Conservation (phyloP, 2,797 vertebrate species). For the Hydrophis major region DNA sequence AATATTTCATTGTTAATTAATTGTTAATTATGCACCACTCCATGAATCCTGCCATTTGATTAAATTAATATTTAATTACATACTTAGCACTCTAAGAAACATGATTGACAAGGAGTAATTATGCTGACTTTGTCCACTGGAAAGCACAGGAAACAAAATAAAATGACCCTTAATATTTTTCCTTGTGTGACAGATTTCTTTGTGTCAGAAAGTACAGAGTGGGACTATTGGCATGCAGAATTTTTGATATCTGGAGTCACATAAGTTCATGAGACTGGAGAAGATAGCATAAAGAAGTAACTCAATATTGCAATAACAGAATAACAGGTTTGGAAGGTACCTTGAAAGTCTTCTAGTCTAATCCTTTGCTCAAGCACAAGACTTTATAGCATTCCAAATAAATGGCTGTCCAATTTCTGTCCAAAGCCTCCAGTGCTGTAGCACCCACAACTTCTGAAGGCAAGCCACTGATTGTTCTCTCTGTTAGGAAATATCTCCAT, state of each 20-base stretch:
- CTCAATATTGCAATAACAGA: neutral
- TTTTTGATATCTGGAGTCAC: neutral
- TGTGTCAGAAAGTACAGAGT: neutral
- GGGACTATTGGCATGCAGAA: neutral
- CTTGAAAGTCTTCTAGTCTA: neutral
- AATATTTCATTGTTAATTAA: conserved; percentile 54
- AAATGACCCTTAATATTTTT: neutral
- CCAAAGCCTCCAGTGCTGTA: neutral
- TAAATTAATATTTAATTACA: conserved; percentile 62
- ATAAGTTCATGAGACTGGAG: neutral
- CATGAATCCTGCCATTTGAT: conserved; percentile 47
- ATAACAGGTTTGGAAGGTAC: neutral
- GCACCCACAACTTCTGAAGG: neutral
- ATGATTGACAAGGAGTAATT: conserved; percentile 48
- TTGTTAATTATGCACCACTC: conserved; percentile 55
- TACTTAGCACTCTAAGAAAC: conserved; percentile 49
- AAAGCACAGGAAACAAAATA: conserved; percentile 26
- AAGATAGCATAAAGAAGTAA: neutral
- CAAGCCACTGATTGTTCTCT: neutral
- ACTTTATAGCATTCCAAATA: neutral
- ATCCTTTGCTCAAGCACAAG: neutral
- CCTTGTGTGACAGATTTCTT: neutral
- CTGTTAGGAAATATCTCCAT: neutral
- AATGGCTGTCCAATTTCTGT: neutral
- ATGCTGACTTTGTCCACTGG: conserved; percentile 22